phyloP scores from a whole-genome alignment of 2,797 vertebrate genomes.

The Anguilla megastoma region DNA sequence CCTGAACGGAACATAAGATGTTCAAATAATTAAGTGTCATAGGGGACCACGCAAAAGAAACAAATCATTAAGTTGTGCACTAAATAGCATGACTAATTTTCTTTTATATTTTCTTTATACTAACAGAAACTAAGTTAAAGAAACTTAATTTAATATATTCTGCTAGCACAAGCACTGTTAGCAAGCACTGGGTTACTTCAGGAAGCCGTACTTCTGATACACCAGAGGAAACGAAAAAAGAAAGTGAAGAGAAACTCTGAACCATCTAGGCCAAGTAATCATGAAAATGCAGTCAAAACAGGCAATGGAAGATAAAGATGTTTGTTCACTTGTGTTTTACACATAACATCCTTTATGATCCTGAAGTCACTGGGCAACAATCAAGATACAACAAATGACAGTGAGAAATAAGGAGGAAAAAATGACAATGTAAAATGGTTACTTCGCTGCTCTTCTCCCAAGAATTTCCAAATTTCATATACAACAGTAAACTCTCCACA shows the following conservation, averaged over 20 bases:
- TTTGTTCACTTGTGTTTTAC: constrained; percentile 62
- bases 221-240: neutral
- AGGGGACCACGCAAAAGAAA: neutral
- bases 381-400: neutral
- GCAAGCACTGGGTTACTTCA: neutral
- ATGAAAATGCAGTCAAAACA: constrained; percentile 70
- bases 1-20: neutral
- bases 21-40: neutral
- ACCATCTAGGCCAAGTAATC: constrained; percentile 70
- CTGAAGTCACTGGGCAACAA: constrained; percentile 15
- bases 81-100: neutral
- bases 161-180: neutral
- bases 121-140: neutral
- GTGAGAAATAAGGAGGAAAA: neutral
- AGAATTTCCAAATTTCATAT: neutral
- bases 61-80: neutral
- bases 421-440: neutral
- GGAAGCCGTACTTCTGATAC: neutral
- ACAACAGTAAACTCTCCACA: neutral
- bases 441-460: constrained; percentile 20
- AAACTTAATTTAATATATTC: neutral
- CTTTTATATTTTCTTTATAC: neutral
- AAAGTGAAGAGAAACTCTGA: constrained; percentile 42
- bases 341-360: constrained; percentile 16
- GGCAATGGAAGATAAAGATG: constrained; percentile 66